Conservation (phyloP, 2,888 invertebrate genomes). For the Dasypogon diadema region DNA sequence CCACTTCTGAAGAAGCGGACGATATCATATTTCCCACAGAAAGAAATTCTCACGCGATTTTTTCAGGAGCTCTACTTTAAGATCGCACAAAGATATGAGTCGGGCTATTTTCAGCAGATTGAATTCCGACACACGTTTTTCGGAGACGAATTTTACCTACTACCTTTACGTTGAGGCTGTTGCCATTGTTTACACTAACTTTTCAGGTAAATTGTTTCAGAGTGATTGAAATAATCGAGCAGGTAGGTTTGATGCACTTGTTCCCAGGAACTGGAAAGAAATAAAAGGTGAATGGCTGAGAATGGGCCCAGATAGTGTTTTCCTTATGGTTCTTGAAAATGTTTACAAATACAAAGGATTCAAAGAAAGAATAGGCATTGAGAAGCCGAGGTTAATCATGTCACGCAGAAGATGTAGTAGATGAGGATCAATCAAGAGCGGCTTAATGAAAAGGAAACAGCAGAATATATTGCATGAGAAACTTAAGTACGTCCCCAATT, state of each 20-base stretch:
- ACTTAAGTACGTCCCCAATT: too few species aligned
- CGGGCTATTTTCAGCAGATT: slow-evolving; percentile 33
- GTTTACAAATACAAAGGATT: not conserved
- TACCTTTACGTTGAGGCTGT: not conserved
- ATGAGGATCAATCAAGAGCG: not conserved
- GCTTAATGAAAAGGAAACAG: not conserved
- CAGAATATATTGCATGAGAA: too few species aligned
- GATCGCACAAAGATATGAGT: slow-evolving; percentile 48
- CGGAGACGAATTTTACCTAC: not conserved
- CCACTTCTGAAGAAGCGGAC: slow-evolving; percentile 8
- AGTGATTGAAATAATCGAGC: slow-evolving; percentile 13
- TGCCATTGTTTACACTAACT: slow-evolving; percentile 54
- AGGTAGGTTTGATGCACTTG: slow-evolving; percentile 46
- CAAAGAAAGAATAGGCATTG: not conserved
- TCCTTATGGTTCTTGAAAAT: not conserved
- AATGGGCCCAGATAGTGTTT: not conserved
- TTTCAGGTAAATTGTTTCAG: slow-evolving; percentile 54
- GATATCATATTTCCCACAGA: slow-evolving; percentile 55
- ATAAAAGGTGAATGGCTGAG: slow-evolving; percentile 3
- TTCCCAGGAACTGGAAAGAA: slow-evolving; percentile 29
- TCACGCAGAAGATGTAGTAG: not conserved
- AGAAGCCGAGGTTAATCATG: not conserved
- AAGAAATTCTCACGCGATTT: slow-evolving; percentile 29
- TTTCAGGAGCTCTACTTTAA: slow-evolving; percentile 6
- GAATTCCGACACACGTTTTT: slow-evolving; percentile 32